A percentile compares a stretch with the other conserved stretches of the same genome.
phyloP scores from a whole-genome alignment of 2,113 vertebrate species.

The Columbina picui region DNA sequence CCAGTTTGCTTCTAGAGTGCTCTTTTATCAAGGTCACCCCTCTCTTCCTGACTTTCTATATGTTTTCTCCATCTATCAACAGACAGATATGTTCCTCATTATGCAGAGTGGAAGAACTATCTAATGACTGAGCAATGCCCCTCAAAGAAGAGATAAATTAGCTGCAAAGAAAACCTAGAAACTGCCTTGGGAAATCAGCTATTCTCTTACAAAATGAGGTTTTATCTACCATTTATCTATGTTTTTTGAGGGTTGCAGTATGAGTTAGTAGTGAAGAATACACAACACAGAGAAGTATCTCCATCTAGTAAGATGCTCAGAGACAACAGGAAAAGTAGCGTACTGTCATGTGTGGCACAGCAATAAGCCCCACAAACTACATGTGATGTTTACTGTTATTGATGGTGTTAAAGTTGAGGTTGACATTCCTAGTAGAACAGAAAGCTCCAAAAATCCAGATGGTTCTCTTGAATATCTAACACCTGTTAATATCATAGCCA shows the following conservation, averaged over 20 bases:
- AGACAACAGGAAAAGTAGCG: neutral
- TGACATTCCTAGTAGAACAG: neutral
- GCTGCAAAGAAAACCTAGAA: neutral
- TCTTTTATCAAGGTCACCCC: neutral
- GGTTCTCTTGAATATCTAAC: neutral
- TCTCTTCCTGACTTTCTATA: neutral
- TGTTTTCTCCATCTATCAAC: neutral
- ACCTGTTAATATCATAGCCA: neutral
- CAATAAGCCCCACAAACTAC: neutral
- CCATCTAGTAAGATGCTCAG: neutral
- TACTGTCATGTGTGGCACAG: neutral
- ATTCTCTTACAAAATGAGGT: neutral
- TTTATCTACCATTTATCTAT: neutral
- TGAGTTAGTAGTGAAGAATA: neutral
- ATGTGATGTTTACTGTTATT: neutral
- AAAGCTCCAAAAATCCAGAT: neutral
- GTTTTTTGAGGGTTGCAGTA: neutral
- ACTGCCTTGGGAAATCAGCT: neutral
- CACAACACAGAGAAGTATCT: neutral
- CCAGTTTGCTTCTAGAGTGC: neutral
- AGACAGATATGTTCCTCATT: neutral
- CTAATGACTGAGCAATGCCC: neutral
- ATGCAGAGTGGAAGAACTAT: neutral
- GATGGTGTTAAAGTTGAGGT: neutral
- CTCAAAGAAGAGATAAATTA: neutral